Base-by-base conservation (phyloP, 1,140 invertebrate species). In the Onthophagus taurus region DNA sequence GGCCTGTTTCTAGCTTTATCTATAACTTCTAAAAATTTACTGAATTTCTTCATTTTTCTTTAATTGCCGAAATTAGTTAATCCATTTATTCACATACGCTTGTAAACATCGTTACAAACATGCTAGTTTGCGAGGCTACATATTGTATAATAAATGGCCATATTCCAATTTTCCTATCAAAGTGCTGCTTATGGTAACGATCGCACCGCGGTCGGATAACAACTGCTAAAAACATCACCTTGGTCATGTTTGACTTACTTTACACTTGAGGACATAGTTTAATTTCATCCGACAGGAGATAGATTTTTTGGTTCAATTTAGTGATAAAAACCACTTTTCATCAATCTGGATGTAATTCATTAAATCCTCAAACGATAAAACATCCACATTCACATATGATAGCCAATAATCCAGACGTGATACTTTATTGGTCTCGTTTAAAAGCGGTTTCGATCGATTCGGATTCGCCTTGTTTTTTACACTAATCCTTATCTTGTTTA, bases 291-390 rank as follows among this genome's bases (percentile, higher is more conserved):
- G 18, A 17, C 7, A 36, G 34, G 18, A 36, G 34, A 36, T 36
- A 36, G 7, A 36, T 36, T 36, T 36, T 36, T 17, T 36, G 34
- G 34, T 36, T 19, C 18, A 36, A 12, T 36, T 36, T 36, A 36
- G 34, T 36, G 14, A 36, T 36, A 36, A 36, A 36, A 36, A 36
- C 34, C 34, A 36, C 34, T 36, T 36, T 36, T 36, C 34, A 36
- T 36, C 34, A 36, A 36, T 36, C 13, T 36, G 34, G 34, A 7
- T 36, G 34, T 36, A 36, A 36, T 17, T 36, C 14, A 36, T 16
- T 16, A 36, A 36, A 36, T 36, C 34, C 34, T 36, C 34, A 36
- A 36, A 36, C 34, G n/a, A n/a, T n/a, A n/a, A n/a, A n/a, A n/a
- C n/a, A n/a, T n/a, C n/a, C n/a, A n/a, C 18, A 12, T 12, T 17